Conservation (phyloP, 2,797 vertebrate species). For the Pangasius djambal region DNA sequence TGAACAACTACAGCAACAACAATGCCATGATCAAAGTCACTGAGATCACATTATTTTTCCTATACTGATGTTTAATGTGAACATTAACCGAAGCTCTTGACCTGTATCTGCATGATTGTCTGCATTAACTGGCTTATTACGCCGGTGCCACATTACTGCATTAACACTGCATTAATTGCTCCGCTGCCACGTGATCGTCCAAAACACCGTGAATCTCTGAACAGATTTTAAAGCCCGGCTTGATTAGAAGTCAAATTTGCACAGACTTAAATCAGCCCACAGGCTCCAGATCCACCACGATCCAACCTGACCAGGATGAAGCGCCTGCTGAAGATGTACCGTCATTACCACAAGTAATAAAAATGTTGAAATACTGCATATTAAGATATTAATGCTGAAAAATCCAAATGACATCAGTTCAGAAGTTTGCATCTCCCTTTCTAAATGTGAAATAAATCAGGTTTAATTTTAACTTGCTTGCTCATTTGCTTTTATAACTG, state of each 20-base stretch:
- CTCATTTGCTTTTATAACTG: not conserved
- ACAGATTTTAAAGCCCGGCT: not conserved
- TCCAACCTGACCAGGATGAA: not conserved
- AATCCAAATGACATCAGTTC: not conserved
- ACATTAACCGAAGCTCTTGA: not conserved
- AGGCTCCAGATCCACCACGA: not conserved
- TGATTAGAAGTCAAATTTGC: not conserved
- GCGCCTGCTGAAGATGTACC: not conserved
- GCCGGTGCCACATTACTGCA: no score
- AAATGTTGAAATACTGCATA: not conserved
- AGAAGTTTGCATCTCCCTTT: not conserved
- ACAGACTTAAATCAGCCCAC: not conserved
- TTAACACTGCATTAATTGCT: no score
- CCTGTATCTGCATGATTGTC: not conserved
- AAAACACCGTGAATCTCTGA: not conserved
- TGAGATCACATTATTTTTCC: not conserved
- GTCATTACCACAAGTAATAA: not conserved
- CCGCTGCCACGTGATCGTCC: not conserved
- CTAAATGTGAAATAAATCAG: not conserved
- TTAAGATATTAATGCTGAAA: not conserved
- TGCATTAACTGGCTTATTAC: not conserved
- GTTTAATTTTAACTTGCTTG: not conserved
- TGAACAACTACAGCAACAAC: no score
- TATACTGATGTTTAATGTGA: not conserved
- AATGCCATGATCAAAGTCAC: not conserved